These are phyloP conservation scores for Tuberolachnus salignus DNA, from an alignment of 2,888 invertebrate genomes.

Conservation along the genomic window DNA sequence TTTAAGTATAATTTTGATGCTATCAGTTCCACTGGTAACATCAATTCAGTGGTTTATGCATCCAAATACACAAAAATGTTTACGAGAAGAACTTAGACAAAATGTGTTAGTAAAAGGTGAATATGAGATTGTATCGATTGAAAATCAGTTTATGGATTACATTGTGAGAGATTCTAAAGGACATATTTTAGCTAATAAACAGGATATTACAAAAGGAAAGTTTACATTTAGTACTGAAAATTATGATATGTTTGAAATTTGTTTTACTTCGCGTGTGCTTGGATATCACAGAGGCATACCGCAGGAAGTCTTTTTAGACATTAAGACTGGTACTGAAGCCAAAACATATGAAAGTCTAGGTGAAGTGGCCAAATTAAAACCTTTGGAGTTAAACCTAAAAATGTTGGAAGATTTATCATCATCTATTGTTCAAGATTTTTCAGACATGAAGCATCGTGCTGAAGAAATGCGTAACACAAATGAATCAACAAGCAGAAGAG, in stretches of 20 bases:
- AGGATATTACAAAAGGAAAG: constrained; percentile 87
- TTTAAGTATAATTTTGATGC: constrained; percentile 24
- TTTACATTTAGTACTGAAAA: constrained; percentile 97
- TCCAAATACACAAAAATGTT: constrained; percentile 91
- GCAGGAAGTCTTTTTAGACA: constrained; percentile 84
- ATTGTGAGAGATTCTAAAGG: constrained; percentile 90
- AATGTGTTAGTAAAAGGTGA: constrained; percentile 95
- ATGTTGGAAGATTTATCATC: constrained; percentile 94
- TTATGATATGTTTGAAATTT: constrained; percentile 96
- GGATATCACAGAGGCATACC: constrained; percentile 79
- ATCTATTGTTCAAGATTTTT: constrained; percentile 96
- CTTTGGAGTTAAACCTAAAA: constrained; percentile 94
- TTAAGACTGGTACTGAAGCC: constrained; percentile 96
- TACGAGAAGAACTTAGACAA: constrained; percentile 95
- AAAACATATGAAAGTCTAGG: constrained; percentile 98
- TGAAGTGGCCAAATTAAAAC: constrained; percentile 96
- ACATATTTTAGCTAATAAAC: constrained; percentile 88
- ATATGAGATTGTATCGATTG: constrained; percentile 86
- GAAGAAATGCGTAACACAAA: constrained; percentile 99
- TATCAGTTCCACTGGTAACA: constrained; percentile 25
- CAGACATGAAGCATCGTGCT: constrained; percentile 93
- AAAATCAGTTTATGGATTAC: constrained; percentile 86
- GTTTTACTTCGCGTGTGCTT: constrained; percentile 85
- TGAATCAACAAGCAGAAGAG: constrained; percentile 96
- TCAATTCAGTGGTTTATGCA: constrained; percentile 66